Conservation (phyloP, 2,888 invertebrate species). For the Zhuqinia jingwanae region DNA sequence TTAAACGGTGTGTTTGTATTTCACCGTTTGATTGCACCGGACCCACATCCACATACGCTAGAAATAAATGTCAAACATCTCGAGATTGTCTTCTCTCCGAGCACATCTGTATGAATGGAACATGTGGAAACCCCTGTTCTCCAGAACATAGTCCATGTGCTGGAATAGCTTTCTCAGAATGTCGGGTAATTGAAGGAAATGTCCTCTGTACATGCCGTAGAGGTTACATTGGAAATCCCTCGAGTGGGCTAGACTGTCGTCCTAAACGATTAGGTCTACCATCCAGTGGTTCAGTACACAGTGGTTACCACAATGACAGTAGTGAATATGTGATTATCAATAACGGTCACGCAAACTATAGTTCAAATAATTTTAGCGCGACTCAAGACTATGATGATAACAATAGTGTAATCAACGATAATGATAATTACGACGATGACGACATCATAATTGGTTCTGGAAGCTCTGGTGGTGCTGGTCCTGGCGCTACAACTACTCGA, state of each 20-base stretch:
- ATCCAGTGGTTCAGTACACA: neutral
- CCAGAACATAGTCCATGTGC: slow-evolving; percentile 64
- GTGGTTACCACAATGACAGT: slow-evolving; percentile 2
- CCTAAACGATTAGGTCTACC: slow-evolving; percentile 24
- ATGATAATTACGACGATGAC: slow-evolving; percentile 25
- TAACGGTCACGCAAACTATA: neutral
- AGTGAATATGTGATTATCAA: slow-evolving; percentile 7
- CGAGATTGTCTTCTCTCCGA: slow-evolving; percentile 65
- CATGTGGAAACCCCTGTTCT: slow-evolving; percentile 66
- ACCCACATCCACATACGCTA: slow-evolving; percentile 46
- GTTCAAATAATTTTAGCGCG: slow-evolving; percentile 16
- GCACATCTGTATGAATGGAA: slow-evolving; percentile 63
- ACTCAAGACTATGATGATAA: slow-evolving; percentile 18
- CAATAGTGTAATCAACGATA: neutral
- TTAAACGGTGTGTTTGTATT: slow-evolving; percentile 65
- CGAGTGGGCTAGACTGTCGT: slow-evolving; percentile 66
- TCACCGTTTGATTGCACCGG: slow-evolving; percentile 64
- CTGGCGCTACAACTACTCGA: slow-evolving; percentile 3
- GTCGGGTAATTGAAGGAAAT: slow-evolving; percentile 69
- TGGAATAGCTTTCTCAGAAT: slow-evolving; percentile 63
- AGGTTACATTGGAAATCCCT: slow-evolving; percentile 68
- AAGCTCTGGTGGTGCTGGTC: neutral
- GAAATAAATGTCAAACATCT: slow-evolving; percentile 44
- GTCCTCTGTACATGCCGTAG: slow-evolving; percentile 64
- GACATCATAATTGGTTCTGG: slow-evolving; percentile 28